Percentiles rank a stretch among this genome's conserved stretches.
These are phyloP conservation scores for Chirona hameri DNA, from an alignment of 2,888 invertebrate species.

Conservation along the genomic window DNA sequence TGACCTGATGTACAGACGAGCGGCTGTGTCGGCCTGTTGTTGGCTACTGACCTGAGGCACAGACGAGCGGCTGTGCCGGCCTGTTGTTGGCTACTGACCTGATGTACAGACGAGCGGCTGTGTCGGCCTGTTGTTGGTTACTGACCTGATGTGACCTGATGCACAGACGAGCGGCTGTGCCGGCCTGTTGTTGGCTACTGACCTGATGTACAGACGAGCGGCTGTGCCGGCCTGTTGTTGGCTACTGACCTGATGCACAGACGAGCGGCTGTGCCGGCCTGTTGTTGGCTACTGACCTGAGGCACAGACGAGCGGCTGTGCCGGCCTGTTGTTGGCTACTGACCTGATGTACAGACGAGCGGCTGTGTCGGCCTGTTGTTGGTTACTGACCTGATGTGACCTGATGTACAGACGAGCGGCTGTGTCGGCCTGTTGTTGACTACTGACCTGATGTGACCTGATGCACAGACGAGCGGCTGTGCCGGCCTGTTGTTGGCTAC, in stretches of 20 bases:
- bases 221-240: too few relatives aligned
- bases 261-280: conserved; percentile 44
- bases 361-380: too few relatives aligned
- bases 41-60: conserved; percentile 2
- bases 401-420: conserved; percentile 39
- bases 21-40: too few relatives aligned
- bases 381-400: too few relatives aligned
- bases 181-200: too few relatives aligned
- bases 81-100: not conserved
- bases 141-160: too few relatives aligned
- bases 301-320: conserved; percentile 42
- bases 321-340: too few relatives aligned
- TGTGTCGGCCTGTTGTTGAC: too few relatives aligned
- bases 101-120: conserved; percentile 41
- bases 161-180: conserved; percentile 42
- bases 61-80: conserved; percentile 43
- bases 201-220: conserved; percentile 37
- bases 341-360: conserved; percentile 36
- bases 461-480: conserved; percentile 42
- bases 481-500: too few relatives aligned
- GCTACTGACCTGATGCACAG: conserved; percentile 29
- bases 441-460: too few relatives aligned
- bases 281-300: not conserved
- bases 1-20: conserved; percentile 34
- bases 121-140: too few relatives aligned